phyloP scores from a whole-genome alignment of 2,888 invertebrate genomes.

The Calameuta idolon region DNA sequence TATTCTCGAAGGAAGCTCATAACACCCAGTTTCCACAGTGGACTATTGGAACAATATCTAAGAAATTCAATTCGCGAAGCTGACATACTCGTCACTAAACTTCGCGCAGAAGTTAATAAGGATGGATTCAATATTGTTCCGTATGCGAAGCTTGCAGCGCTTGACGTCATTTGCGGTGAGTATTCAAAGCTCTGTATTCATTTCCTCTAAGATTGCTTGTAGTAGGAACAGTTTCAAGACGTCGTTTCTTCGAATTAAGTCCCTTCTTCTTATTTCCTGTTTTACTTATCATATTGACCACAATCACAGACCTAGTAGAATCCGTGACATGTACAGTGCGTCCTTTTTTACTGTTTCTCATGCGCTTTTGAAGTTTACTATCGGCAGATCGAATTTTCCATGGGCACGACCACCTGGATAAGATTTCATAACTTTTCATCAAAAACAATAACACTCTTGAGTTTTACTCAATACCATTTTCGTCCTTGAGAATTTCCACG shows the following conservation, averaged over 20 bases:
- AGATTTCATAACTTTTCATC: background rate
- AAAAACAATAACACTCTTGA: background rate
- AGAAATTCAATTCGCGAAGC: conserved; percentile 45
- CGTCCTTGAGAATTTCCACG: background rate
- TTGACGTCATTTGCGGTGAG: conserved; percentile 64
- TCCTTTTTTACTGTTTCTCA: background rate
- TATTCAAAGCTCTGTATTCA: conserved; percentile 3
- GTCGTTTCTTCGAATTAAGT: background rate
- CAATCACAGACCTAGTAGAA: conserved; percentile 33
- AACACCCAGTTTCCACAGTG: conserved; percentile 61
- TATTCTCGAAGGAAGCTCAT: conserved; percentile 58
- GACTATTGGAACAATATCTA: conserved; percentile 53
- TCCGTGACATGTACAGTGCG: conserved; percentile 5
- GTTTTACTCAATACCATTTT: background rate
- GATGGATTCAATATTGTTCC: conserved; percentile 58
- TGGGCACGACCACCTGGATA: background rate
- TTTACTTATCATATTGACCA: conserved; percentile 19
- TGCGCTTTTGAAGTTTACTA: background rate
- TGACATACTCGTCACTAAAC: conserved; percentile 49
- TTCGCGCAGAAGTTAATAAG: conserved; percentile 50
- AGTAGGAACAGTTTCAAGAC: background rate
- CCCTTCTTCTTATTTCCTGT: background rate
- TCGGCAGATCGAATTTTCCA: background rate
- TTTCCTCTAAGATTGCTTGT: background rate
- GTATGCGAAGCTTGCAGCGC: conserved; percentile 58